A percentile compares a stretch with the other conserved stretches of the same genome.
phyloP scores from a whole-genome alignment of 1,140 invertebrate species.

The Trichomalopsis sarcophagae region DNA sequence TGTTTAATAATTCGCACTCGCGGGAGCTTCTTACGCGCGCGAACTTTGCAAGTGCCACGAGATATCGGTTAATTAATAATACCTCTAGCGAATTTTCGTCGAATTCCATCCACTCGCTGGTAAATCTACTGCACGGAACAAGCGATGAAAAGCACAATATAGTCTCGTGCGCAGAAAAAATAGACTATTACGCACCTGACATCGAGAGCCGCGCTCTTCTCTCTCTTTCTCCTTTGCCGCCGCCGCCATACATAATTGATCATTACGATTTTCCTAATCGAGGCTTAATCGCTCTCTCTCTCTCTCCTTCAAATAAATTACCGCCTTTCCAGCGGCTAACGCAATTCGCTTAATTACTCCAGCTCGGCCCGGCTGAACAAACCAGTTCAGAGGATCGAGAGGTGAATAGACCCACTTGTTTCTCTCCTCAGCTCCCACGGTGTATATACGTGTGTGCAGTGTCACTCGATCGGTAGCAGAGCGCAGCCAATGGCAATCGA shows the following conservation, averaged over 20 bases:
- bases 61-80: no score
- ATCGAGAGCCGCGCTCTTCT: no score
- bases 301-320: conserved; percentile 12
- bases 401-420: conserved; percentile 20
- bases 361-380: not conserved
- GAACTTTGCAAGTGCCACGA: not conserved
- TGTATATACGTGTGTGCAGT: not conserved
- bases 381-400: conserved; percentile 31
- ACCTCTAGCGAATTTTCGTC: no score
- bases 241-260: conserved; percentile 29
- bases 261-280: conserved; percentile 47
- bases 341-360: conserved; percentile 38
- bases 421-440: not conserved
- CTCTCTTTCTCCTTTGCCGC: not conserved
- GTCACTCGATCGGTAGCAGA: not conserved
- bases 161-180: not conserved
- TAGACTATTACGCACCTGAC: not conserved
- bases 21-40: no score
- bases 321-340: not conserved
- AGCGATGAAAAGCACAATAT: no score
- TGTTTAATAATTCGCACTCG: not conserved
- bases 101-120: no score
- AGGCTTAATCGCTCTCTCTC: not conserved
- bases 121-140: no score
- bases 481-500: not conserved